These are phyloP conservation scores for Lanius collurio DNA, from an alignment of 2,113 vertebrate genomes.

Conservation along the genomic window DNA sequence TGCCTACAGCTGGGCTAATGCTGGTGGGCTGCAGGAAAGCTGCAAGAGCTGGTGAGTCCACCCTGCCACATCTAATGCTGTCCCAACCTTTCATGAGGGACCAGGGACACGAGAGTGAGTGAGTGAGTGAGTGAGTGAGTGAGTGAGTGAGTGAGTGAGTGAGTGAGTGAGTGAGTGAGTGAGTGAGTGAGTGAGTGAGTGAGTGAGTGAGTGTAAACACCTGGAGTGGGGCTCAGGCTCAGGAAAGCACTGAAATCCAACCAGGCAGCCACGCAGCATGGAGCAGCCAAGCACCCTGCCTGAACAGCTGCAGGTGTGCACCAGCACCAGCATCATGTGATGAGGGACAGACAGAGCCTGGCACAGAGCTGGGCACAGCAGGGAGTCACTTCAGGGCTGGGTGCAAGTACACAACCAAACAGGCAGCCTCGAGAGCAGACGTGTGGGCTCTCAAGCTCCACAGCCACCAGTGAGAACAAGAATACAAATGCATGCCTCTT, in stretches of 20 bases:
- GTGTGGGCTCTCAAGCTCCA: background rate
- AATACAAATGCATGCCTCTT: background rate
- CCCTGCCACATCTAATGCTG: background rate
- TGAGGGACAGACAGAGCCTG: background rate
- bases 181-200: too few relatives aligned
- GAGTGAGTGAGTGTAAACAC: background rate
- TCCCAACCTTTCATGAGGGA: background rate
- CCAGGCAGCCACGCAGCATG: accelerated
- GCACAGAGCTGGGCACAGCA: background rate
- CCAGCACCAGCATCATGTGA: accelerated
- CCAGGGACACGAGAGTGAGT: background rate
- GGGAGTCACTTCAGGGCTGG: background rate
- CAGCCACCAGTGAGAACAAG: background rate
- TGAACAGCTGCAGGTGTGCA: background rate
- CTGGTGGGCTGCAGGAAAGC: background rate
- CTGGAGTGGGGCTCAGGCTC: background rate
- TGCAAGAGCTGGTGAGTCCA: background rate
- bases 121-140: background rate
- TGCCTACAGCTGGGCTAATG: background rate
- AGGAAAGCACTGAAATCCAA: background rate
- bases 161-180: too few relatives aligned
- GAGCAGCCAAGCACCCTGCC: background rate
- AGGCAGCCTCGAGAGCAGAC: background rate
- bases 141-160: background rate
- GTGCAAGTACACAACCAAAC: background rate